phyloP scores from a whole-genome alignment of 2,113 vertebrate species.

The Heterotilapia buettikoferi region DNA sequence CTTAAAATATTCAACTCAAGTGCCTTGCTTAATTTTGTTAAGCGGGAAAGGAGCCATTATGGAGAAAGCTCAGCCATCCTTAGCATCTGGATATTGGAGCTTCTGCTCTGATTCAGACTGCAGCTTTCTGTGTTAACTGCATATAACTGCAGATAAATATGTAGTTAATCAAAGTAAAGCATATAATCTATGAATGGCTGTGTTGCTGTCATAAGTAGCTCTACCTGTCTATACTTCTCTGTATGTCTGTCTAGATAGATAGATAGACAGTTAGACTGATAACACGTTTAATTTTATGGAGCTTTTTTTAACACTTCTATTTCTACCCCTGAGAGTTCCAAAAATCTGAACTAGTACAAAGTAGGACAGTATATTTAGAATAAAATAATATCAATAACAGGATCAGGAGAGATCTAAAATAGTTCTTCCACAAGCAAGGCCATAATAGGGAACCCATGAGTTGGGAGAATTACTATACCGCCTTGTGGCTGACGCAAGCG shows the following conservation, averaged over 20 bases:
- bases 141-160: not conserved
- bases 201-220: not conserved
- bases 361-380: not conserved
- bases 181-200: not conserved
- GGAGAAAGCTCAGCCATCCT: not conserved
- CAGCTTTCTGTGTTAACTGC: not conserved
- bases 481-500: not conserved
- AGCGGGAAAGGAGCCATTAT: not conserved
- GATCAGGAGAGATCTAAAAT: not conserved
- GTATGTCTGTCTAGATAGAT: not conserved
- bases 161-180: not conserved
- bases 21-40: slow-evolving; percentile 4
- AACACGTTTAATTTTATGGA: not conserved
- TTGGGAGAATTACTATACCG: not conserved
- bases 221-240: not conserved
- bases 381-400: not conserved
- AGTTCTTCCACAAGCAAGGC: not conserved
- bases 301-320: not conserved
- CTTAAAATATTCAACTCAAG: not conserved
- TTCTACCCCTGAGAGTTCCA: not conserved
- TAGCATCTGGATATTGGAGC: not conserved
- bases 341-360: not conserved
- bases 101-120: not conserved
- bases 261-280: not conserved
- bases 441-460: not conserved